Evolutionary conservation across 2,113 vertebrate genomes (phyloP), one percentile per base, ranked within the genome.

Genomic region (Phyllostomus hastatus): DNA sequence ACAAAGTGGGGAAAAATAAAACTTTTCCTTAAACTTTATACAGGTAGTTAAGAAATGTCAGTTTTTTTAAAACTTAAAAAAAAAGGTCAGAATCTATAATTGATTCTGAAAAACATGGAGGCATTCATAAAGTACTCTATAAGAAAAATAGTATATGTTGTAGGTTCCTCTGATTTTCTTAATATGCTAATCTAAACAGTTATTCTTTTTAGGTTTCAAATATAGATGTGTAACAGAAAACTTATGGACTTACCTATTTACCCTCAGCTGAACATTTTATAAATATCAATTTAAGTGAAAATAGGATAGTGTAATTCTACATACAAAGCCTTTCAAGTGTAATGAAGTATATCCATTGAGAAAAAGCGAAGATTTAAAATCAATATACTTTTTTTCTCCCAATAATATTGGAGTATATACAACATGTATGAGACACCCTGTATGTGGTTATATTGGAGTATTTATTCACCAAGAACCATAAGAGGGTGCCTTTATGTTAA

Each of bases 331-430:
- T 76, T 92, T 73, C 75, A 89, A 70, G 38, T 78, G 10, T 84
- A 84, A 78, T 28, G 41, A 73, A 72, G 20, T 46, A 15, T 91
- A 57, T 79, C 50, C 85, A 5, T 72, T 93, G 93, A 80, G 80
- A 84, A 89, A 91, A 94, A 12, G 48, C 57, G 33, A 48, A 73
- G 43, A 67, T 88, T 92, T 96, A 59, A 95, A 38, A 67, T 97
- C 52, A 94, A 0, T 82, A 24, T 85, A 31, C 24, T 75, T 94
- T 82, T 92, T 92, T 83, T 22, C 79, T 95, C 33, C 17, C 2
- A 43, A 6, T 48, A 88, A 57, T 52, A 81, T 46, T 85, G 75
- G 69, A 70, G 57, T 76, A 82, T 69, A 79, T 78, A 85, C 48
- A 93, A 81, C 79, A 38, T 52, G 22, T 81, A 19, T 57, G 67